phyloP scores from a whole-genome alignment of 2,797 vertebrate species.

The Passerculus sandwichensis region DNA sequence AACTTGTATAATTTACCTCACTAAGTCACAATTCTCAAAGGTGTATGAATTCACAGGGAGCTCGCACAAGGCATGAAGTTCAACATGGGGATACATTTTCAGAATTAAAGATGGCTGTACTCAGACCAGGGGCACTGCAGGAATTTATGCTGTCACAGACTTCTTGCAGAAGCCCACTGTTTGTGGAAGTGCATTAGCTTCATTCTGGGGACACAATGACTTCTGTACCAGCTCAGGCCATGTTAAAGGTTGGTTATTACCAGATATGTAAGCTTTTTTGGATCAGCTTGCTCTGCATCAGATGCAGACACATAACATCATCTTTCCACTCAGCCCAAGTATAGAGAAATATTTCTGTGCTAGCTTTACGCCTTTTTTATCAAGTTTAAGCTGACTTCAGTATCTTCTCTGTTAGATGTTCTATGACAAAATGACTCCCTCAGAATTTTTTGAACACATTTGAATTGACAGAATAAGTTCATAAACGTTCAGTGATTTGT shows the following conservation, averaged over 20 bases:
- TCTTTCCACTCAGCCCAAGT: neutral
- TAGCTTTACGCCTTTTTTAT: neutral
- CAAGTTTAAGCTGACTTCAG: neutral
- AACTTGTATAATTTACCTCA: conserved; percentile 19
- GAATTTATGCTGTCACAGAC: neutral
- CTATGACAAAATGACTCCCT: neutral
- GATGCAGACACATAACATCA: neutral
- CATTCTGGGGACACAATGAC: fast-evolving
- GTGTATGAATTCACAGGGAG: neutral
- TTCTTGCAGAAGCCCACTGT: neutral
- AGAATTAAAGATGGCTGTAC: neutral
- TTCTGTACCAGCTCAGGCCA: neutral
- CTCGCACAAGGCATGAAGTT: neutral
- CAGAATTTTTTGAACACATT: neutral
- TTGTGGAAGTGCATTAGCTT: neutral
- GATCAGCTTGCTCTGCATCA: neutral
- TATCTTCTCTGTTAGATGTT: neutral
- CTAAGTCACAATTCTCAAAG: neutral
- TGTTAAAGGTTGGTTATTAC: neutral
- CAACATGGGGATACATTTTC: neutral
- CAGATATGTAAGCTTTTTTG: neutral
- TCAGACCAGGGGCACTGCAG: neutral
- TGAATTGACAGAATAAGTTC: neutral
- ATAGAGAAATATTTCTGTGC: neutral
- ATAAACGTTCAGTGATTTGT: neutral